Evolutionary conservation across 2,797 vertebrate genomes (phyloP).

Genomic region (Argentina silus): DNA sequence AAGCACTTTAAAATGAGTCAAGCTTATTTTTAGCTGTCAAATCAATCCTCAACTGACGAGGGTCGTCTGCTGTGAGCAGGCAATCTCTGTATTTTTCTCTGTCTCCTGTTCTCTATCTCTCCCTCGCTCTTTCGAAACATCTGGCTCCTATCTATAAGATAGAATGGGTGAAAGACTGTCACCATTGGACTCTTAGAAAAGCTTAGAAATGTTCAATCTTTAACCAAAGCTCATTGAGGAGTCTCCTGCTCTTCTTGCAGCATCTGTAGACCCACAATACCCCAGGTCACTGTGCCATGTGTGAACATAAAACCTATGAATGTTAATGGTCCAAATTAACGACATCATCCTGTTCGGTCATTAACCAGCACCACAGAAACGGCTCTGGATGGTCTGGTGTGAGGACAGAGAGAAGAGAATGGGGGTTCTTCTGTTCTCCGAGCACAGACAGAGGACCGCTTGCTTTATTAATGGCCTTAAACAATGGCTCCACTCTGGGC

Average conservation of each 20-base stretch:
- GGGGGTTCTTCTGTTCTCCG: conserved; percentile 40
- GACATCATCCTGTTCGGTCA: conserved; percentile 38
- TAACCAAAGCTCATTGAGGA: conserved; percentile 43
- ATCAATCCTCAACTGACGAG: conserved; percentile 57
- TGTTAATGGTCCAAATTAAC: conserved; percentile 57
- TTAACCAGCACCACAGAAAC: conserved; percentile 45
- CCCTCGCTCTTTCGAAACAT: conserved; percentile 54
- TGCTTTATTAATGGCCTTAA: conserved; percentile 71
- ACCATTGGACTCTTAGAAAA: conserved; percentile 29
- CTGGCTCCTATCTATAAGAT: conserved; percentile 38
- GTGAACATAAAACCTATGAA: conserved; percentile 35
- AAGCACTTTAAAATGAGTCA: conserved; percentile 43
- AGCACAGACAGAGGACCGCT: conserved; percentile 49
- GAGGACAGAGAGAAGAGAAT: conserved; percentile 29
- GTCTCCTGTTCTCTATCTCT: conserved; percentile 17
- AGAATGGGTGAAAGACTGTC: conserved; percentile 36
- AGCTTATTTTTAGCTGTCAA: conserved; percentile 55
- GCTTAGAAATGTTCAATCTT: conserved; percentile 43
- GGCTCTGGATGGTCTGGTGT: conserved; percentile 44
- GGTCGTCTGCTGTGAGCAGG: conserved; percentile 51
- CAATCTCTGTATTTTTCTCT: conserved; percentile 14
- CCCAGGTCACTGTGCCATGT: conserved; percentile 23
- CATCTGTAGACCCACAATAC: conserved; percentile 43
- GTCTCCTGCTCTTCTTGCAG: conserved; percentile 23
- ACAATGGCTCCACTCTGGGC: conserved; percentile 68